A percentile compares a stretch with the other conserved stretches of the same genome.
phyloP scores from a whole-genome alignment of 1,140 invertebrate genomes.

The Ceratitis capitata region DNA sequence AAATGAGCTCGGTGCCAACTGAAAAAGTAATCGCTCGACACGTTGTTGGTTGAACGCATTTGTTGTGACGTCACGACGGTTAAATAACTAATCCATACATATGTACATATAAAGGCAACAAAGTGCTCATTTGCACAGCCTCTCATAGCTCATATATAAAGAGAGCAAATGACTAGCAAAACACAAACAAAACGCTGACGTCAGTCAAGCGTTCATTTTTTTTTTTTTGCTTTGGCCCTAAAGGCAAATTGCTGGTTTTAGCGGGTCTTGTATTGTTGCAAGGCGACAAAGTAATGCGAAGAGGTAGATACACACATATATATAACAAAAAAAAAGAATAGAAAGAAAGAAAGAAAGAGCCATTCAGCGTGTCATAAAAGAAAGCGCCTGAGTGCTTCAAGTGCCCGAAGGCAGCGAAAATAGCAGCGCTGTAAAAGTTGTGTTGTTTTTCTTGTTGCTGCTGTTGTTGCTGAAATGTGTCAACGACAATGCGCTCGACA shows the following conservation, averaged over 20 bases:
- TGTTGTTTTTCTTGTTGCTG: no score
- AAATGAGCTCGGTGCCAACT: conserved; percentile 11
- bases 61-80: conserved; percentile 27
- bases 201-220: not conserved
- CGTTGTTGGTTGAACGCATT: not conserved
- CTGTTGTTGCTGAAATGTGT: conserved; percentile 6
- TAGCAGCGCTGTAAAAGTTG: not conserved
- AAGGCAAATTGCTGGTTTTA: conserved; percentile 2
- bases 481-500: not conserved
- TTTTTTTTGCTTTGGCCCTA: no score
- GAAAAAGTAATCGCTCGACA: not conserved
- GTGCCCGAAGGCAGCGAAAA: not conserved
- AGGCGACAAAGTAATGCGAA: not conserved
- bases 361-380: conserved; percentile 1
- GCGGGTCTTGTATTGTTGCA: not conserved
- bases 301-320: not conserved
- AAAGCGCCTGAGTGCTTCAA: conserved; percentile 20
- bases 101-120: not conserved
- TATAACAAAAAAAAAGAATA: not conserved
- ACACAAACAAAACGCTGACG: conserved; percentile 18
- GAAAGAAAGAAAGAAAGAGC: not conserved
- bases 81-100: not conserved
- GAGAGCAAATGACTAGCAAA: not conserved
- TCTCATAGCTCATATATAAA: not conserved
- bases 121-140: not conserved